A percentile compares a stretch with the other conserved stretches of the same genome.
Evolutionary conservation across 1,140 invertebrate species (phyloP).

Genomic region (Lethrus apterus): DNA sequence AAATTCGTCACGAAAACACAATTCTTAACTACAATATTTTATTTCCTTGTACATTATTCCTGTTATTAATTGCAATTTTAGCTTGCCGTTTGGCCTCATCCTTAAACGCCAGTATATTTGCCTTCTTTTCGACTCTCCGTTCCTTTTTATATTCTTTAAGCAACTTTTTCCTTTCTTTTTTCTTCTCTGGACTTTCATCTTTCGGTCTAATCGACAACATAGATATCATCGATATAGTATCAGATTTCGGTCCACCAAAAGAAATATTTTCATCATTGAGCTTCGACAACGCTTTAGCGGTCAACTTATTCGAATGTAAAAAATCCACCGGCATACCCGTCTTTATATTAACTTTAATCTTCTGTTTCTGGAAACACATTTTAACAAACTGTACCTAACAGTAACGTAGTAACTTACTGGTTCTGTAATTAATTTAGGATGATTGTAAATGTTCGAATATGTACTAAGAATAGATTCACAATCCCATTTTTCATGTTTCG

Average conservation of each 20-base stretch:
- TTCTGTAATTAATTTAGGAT: slow-evolving; percentile 80
- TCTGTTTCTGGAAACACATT: slow-evolving; percentile 33
- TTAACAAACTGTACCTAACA: slow-evolving; percentile 1
- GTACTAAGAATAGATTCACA: slow-evolving; percentile 88
- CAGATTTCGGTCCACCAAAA: slow-evolving; percentile 43
- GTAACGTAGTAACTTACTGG: slow-evolving; percentile 33
- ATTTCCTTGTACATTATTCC: slow-evolving; percentile 33
- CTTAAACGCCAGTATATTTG: slow-evolving; percentile 79
- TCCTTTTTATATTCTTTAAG: slow-evolving; percentile 78
- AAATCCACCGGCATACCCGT: slow-evolving; percentile 67
- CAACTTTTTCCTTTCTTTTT: slow-evolving; percentile 68
- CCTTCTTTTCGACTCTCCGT: slow-evolving; percentile 79
- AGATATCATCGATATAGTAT: slow-evolving; percentile 60
- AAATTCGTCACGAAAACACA: too few relatives aligned
- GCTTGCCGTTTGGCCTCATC: slow-evolving; percentile 78
- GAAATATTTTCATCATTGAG: slow-evolving; percentile 50
- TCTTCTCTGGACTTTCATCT: slow-evolving; percentile 77
- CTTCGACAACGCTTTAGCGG: slow-evolving; percentile 58
- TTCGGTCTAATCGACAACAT: slow-evolving; percentile 67
- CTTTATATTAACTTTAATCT: slow-evolving; percentile 62
- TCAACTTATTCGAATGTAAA: slow-evolving; percentile 55
- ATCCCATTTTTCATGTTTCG: slow-evolving; percentile 73
- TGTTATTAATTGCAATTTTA: slow-evolving; percentile 68
- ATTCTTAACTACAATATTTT: slow-evolving; percentile 10
- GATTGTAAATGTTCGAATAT: slow-evolving; percentile 86